Evolutionary conservation across 2,113 vertebrate species (phyloP).

Genomic region (Ceyx melanurus): DNA sequence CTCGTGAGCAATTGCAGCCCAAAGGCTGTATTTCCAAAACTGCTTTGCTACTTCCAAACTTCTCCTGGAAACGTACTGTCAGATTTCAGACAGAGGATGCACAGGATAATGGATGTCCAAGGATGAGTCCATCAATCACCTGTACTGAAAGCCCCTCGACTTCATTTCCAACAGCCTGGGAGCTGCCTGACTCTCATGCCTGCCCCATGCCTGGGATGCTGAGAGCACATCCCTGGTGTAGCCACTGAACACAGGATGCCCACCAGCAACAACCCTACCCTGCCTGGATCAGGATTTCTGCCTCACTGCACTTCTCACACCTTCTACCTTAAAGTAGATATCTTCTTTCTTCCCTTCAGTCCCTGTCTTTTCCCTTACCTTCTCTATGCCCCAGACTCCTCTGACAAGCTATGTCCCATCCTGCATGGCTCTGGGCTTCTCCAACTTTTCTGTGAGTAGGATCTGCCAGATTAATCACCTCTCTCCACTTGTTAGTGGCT

Average conservation of each 20-base stretch:
- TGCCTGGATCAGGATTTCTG: neutral
- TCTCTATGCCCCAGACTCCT: neutral
- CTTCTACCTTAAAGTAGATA: neutral
- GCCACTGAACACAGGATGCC: neutral
- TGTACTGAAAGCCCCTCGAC: neutral
- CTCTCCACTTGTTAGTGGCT: neutral
- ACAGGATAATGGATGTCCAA: neutral
- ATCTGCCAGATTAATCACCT: neutral
- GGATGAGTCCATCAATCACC: neutral
- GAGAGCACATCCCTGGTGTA: neutral
- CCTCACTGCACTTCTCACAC: neutral
- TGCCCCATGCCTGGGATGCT: neutral
- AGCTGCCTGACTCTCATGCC: neutral
- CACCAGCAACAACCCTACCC: neutral
- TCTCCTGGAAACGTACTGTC: neutral
- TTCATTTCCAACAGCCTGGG: neutral
- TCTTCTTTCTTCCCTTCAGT: neutral
- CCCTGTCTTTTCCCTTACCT: neutral
- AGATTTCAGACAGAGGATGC: neutral
- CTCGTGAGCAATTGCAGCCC: neutral
- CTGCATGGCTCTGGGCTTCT: neutral
- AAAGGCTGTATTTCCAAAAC: neutral
- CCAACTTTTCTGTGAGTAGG: neutral
- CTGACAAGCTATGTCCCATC: neutral
- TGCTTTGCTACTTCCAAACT: neutral